A percentile compares a stretch with the other conserved stretches of the same genome.
These are phyloP conservation scores for Coluber constrictor DNA, from an alignment of 2,797 vertebrate species.

Conservation along the genomic window DNA sequence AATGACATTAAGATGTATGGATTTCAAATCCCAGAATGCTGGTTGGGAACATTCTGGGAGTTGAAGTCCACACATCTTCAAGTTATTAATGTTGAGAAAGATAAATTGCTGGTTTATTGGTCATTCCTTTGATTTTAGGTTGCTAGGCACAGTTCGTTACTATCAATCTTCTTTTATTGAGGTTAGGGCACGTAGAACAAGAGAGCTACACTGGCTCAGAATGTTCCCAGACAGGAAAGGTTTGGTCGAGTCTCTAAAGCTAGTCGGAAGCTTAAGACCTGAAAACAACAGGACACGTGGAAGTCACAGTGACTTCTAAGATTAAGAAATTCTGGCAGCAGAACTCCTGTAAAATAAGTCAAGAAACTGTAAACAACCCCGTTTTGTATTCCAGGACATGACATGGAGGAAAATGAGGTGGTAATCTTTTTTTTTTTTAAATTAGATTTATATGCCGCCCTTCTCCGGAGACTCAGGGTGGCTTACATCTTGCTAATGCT, in stretches of 20 bases:
- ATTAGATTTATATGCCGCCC: no score
- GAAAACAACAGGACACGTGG: background rate
- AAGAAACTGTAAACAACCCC: background rate
- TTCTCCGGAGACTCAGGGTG: no score
- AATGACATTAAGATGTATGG: background rate
- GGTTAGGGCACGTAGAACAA: background rate
- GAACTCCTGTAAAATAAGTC: background rate
- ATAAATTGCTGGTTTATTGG: background rate
- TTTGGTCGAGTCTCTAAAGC: no score
- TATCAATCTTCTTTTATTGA: background rate
- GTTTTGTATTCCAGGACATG: background rate
- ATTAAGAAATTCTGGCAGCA: background rate
- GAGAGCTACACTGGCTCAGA: background rate
- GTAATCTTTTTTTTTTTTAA: no score
- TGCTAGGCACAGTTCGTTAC: background rate
- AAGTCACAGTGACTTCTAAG: background rate
- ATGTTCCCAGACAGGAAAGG: background rate
- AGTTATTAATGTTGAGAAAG: background rate
- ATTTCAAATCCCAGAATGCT: background rate
- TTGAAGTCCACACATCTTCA: background rate
- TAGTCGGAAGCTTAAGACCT: background rate
- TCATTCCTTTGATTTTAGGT: background rate
- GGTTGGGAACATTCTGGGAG: background rate
- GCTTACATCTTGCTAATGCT: background rate
- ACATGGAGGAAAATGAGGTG: background rate